Evolutionary conservation across 2,797 vertebrate species (phyloP), one percentile per base, ranked within the genome.

Genomic region (Periparus ater): DNA sequence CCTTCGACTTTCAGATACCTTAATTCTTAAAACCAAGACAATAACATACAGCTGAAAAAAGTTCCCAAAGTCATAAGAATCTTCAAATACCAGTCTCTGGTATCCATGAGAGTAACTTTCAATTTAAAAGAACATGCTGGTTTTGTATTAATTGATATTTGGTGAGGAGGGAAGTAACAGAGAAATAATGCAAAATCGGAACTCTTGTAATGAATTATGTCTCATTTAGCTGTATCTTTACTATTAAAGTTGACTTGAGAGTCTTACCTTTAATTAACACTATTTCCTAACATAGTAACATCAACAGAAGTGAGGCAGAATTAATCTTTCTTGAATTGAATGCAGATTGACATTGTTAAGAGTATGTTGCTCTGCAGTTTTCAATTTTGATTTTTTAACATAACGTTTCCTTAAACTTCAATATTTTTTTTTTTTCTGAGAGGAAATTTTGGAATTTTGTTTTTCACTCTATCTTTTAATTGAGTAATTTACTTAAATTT

Each of bases 211-310:
- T 96, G 32, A 95, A 92, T 78, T 96, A 92, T 87, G 13, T 72
- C 47, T 96, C 74, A 95, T 90, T 96, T 96, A 83, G 27, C 30
- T 89, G 2, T 88, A 67, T 85, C 60, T 96, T 94, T 93, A 85
- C 71, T 89, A 58, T 15, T 72, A 3, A 42, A 72, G 36, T 82
- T 83, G 45, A 88, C 34, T 60, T 79, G 85, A 94, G 84, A 93
- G 34, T 86, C 51, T 79, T 94, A 65, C 66, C 29, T 94, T 94
- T 79, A 93, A 86, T 73, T 77, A 82, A 58, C 18, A 68, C 12
- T 80, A 47, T 94, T 96, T 96, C 79, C n/a, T 93, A 82, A 78
- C 38, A 40, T 30, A 30, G 8, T 86, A 79, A 47, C 32, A 51
- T 94, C 51, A 93, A 55, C 61, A 82, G 18, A 88, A 91, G 62